These are phyloP conservation scores for Xiphophorus hellerii DNA, from an alignment of 2,113 vertebrate genomes.

Conservation along the genomic window DNA sequence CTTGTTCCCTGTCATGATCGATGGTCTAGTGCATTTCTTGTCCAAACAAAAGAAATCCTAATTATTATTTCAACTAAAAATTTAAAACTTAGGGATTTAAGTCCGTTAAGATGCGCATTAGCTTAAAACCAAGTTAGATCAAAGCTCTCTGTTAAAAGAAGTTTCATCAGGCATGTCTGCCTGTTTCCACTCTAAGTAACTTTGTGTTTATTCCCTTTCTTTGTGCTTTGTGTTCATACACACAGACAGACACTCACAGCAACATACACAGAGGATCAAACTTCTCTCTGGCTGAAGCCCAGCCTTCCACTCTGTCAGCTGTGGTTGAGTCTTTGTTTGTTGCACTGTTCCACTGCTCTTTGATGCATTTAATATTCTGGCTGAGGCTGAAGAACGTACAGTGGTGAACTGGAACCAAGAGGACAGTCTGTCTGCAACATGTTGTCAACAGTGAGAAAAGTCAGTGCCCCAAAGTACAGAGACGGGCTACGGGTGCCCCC, in stretches of 20 bases:
- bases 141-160: conserved; percentile 62
- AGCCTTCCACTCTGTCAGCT: conserved; percentile 75
- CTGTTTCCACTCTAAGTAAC: conserved; percentile 74
- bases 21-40: too few relatives aligned
- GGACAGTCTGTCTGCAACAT: conserved; percentile 78
- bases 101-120: conserved; percentile 60
- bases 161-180: conserved; percentile 67
- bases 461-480: conserved; percentile 24
- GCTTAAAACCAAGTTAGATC: conserved; percentile 68
- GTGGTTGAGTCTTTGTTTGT: conserved; percentile 79
- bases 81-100: conserved; percentile 23
- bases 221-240: conserved; percentile 59
- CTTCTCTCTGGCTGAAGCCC: conserved; percentile 65
- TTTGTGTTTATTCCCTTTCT: conserved; percentile 69
- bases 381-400: conserved; percentile 65
- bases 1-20: too few relatives aligned
- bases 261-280: conserved; percentile 74
- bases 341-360: conserved; percentile 73
- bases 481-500: conserved; percentile 33
- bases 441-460: conserved; percentile 60
- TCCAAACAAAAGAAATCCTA: too few relatives aligned
- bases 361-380: conserved; percentile 78
- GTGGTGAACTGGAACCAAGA: conserved; percentile 70
- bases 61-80: neutral
- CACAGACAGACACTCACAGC: conserved; percentile 46